These are phyloP conservation scores for Melanotaenia duboulayi DNA, from an alignment of 2,113 vertebrate genomes.

Conservation along the genomic window DNA sequence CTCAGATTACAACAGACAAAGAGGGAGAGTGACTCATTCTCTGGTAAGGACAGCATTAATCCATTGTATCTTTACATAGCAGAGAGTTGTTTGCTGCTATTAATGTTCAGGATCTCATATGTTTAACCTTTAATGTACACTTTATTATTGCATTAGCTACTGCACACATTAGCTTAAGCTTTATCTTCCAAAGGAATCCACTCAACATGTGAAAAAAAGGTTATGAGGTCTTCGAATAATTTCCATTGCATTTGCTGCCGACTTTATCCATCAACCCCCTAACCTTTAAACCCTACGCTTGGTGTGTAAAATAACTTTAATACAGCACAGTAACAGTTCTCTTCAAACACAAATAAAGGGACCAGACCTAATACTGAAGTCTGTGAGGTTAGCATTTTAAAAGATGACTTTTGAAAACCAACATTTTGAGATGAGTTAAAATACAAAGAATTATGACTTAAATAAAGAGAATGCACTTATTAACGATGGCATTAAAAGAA, in stretches of 20 bases:
- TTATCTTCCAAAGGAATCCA: neutral
- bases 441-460: neutral
- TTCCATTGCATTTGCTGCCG: neutral
- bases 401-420: too few relatives aligned
- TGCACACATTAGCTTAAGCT: neutral
- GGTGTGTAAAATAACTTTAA: slow-evolving; percentile 20
- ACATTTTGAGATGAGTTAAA: neutral
- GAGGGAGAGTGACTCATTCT: slow-evolving; percentile 30
- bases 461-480: neutral
- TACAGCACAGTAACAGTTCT: slow-evolving; percentile 7
- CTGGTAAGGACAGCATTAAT: slow-evolving; percentile 13
- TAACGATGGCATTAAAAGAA: neutral
- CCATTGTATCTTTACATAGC: slow-evolving; percentile 19
- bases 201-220: neutral
- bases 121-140: neutral
- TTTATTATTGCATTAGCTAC: neutral
- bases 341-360: slow-evolving; percentile 12
- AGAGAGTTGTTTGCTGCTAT: neutral
- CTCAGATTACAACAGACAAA: slow-evolving; percentile 27
- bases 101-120: neutral
- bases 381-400: too few relatives aligned
- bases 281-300: slow-evolving; percentile 9
- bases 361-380: neutral
- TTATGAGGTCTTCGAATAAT: neutral
- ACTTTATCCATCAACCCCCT: neutral